Base-by-base conservation (phyloP, 2,113 vertebrate species). In the Chlorodrepanis virens region DNA sequence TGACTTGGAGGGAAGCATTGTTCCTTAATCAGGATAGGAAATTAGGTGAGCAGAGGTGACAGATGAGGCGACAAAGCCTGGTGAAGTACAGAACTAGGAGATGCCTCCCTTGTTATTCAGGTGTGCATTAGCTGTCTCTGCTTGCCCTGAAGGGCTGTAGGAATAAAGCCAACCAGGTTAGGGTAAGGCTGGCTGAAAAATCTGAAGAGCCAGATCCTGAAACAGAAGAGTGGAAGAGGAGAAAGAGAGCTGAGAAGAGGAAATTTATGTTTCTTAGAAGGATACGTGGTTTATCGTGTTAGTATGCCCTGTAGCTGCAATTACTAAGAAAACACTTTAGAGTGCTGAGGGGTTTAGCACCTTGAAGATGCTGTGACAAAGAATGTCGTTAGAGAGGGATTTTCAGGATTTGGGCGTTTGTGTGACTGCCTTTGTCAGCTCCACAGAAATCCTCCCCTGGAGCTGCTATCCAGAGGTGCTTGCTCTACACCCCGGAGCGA, bases 331-430 rank as follows among this genome's bases (percentile, higher is more conserved):
- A 69, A 67, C 8, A 14, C 27, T 57, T 76, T 40, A 18, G 17
- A 25, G 49, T 60, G 37, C 40, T 8, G 5, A 0, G 0, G 19
- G 10, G 31, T 57, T 83, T 71, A 72, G 50, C n/a, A 21, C n/a
- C 28, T 49, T 18, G 18, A 42, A 69, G 45, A 14, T 42, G n/a
- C 37, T n/a, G 9, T 65, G 45, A 39, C 21, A 53, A 75, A 54
- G 16, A 24, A 79, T 45, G 60, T 80, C 14, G 21, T 49, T 64
- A 50, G 12, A 65, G 61, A 80, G 65, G 45, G 39, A 16, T 71
- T 87, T 72, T 80, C 25, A 27, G 45, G 37, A 27, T 91, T 24
- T 65, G 25, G 23, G 29, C 19, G 6, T 54, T 50, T 74, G 16
- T 29, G 17, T 65, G n/a, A 14, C 67, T 53, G 63, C 40, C 12